Evolutionary conservation across 2,888 invertebrate species (phyloP), one percentile per base, ranked within the genome.

Genomic region (Mellilla xanthometata): DNA sequence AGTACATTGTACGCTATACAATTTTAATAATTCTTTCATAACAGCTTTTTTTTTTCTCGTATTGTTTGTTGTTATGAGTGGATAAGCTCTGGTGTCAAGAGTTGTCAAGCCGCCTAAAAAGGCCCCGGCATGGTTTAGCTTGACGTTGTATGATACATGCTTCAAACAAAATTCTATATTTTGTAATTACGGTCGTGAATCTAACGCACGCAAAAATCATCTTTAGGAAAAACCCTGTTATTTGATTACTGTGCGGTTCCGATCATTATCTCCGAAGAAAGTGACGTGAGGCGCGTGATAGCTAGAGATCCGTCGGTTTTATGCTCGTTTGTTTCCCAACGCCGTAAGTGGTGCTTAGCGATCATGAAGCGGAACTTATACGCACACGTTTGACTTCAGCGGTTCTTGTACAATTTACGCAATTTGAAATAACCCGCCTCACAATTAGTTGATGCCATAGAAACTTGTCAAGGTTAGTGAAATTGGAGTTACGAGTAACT

Each of bases 261-360:
- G 55, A 57, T 62, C 27, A 50, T 60, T 57, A 62, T 58, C 56
- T 54, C 35, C 7, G 35, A 46, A 44, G 57, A 58, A 58, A 58
- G 57, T 58, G 50, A 52, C 48, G 49, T 32, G 45, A 41, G 48
- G 47, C 31, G 46, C 36, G 46, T 52, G 51, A 51, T 46, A 19
- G 19, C 28, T 43, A 48, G 36, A 47, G 31, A 52, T 47, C n/a
- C 39, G 47, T 39, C 32, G 47, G 53, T 52, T 54, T 44, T 47
- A 43, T 41, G 34, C 44, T 47, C 32, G 52, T 49, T 41, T 39
- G 35, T 45, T 39, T 29, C 44, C 26, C 34, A 27, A 41, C 40
- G 19, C 28, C 26, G 22, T 34, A 22, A 38, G 28, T 31, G 30
- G 39, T 43, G 30, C 15, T 49, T 36, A 42, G 43, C 6, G 39